Evolutionary conservation across 1,140 invertebrate genomes (phyloP).

Genomic region (Elymnias hypermnestra): DNA sequence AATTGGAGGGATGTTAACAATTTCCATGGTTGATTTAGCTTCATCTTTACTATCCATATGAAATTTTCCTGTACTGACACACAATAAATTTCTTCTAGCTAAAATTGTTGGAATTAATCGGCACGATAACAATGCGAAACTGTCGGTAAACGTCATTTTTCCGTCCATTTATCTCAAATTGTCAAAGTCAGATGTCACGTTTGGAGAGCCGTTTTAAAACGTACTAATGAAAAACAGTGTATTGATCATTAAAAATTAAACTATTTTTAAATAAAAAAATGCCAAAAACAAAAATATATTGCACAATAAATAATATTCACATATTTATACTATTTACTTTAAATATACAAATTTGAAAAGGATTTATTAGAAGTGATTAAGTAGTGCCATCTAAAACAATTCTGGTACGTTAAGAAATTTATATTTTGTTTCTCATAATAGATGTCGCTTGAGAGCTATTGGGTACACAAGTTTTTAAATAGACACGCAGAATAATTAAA

Average conservation of each 20-base stretch:
- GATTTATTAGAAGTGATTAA: no score
- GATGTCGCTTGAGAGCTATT: no score
- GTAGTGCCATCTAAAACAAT: no score
- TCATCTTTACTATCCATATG: no score
- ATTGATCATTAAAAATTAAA: background rate
- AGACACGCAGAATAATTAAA: no score
- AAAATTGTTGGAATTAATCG: conserved; percentile 57
- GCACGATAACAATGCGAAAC: conserved; percentile 66
- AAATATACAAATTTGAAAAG: no score
- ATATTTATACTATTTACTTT: no score
- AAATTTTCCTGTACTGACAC: conserved; percentile 47
- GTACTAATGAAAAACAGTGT: background rate
- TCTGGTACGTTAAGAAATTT: no score
- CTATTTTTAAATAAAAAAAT: background rate
- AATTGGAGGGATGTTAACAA: conserved; percentile 74
- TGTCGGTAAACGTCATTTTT: conserved; percentile 71
- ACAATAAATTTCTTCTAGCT: conserved; percentile 50
- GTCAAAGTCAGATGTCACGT: conserved; percentile 12
- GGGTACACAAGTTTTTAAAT: no score
- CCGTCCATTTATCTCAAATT: conserved; percentile 9
- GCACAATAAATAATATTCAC: no score
- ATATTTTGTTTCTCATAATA: no score
- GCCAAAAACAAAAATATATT: background rate
- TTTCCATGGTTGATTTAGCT: conserved; percentile 61
- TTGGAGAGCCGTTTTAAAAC: conserved; percentile 12